Base-by-base conservation (phyloP, 2,888 invertebrate genomes). In the Apamea monoglypha region DNA sequence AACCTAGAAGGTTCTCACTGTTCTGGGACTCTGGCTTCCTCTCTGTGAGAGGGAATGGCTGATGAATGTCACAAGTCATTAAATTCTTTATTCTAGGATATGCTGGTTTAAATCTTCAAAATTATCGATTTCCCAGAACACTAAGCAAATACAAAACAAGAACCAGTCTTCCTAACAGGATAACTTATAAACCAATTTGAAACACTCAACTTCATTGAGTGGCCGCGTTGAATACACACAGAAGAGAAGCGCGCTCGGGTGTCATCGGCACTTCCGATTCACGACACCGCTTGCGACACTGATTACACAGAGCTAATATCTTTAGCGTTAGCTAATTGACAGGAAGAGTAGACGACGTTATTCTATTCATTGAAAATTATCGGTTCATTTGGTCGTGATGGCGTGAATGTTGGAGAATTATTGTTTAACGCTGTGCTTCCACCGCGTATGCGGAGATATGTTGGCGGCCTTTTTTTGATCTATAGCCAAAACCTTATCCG, bases 261-360 rank as follows among this genome's bases (percentile, higher is more conserved):
- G 44, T 66, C 21, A 66, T 44, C 32, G 36, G 18, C 36, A 21
- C 53, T 18, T 53, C 53, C n/a, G 2, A 44, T 32, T 44, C n/a
- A 69, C 36, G 36, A 56, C 36, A 32, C 64, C 25, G 44, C 59
- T 47, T 82, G 74, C 53, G 75, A 82, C 44, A 83, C 50, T 82
- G 36, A 68, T 61, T 36, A 59, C 14, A 53, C 36, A 32, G 82
- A n/a, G n/a, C 59, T 69, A 40, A 66, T 70, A 66, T 76, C 59
- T 82, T 69, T 18, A 66, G 64, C n/a, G n/a, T 36, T 21, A 36
- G 47, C 21, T 56, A 47, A 82, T 68, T 82, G 56, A 69, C 68
- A 40, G 36, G 25, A 53, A 18, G 61, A 25, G 12, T 44, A 47
- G n/a, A 8, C 21, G 32, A 53, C 18, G 18, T 8, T 32, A 12